Conservation (phyloP, 2,888 invertebrate species). For the Agrochola lychnidis region DNA sequence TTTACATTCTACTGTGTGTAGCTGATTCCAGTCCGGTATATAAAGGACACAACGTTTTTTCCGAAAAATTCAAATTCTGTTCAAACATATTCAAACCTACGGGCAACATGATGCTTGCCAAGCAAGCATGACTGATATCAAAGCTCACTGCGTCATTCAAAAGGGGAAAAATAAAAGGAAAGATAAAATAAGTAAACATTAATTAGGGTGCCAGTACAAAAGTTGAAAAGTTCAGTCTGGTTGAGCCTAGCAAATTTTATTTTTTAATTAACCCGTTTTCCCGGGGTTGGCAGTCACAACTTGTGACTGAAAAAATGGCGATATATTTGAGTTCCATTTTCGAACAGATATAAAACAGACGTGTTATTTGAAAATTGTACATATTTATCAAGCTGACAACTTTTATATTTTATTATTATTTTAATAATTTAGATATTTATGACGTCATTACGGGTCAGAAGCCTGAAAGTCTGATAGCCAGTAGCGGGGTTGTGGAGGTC, state of each 20-base stretch:
- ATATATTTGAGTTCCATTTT: slow-evolving; percentile 15
- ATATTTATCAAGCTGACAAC: background rate
- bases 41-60: background rate
- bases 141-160: slow-evolving; percentile 8
- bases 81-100: background rate
- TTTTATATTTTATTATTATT: too few relatives aligned
- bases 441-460: background rate
- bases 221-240: slow-evolving; percentile 37
- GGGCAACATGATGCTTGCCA: background rate
- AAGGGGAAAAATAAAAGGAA: slow-evolving; percentile 21
- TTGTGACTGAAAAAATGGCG: slow-evolving; percentile 28
- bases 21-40: background rate
- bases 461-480: background rate
- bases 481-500: background rate
- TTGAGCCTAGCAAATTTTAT: slow-evolving; percentile 45
- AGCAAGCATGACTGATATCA: slow-evolving; percentile 22
- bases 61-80: background rate
- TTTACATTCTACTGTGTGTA: background rate
- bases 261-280: slow-evolving; percentile 49
- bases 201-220: slow-evolving; percentile 38
- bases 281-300: slow-evolving; percentile 9
- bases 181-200: slow-evolving; percentile 36
- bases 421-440: background rate
- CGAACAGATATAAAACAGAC: background rate
- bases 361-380: slow-evolving; percentile 13